Evolutionary conservation across 2,113 vertebrate genomes (phyloP), one percentile per base, ranked within the genome.

Genomic region (Brachyhypopomus gauderio): DNA sequence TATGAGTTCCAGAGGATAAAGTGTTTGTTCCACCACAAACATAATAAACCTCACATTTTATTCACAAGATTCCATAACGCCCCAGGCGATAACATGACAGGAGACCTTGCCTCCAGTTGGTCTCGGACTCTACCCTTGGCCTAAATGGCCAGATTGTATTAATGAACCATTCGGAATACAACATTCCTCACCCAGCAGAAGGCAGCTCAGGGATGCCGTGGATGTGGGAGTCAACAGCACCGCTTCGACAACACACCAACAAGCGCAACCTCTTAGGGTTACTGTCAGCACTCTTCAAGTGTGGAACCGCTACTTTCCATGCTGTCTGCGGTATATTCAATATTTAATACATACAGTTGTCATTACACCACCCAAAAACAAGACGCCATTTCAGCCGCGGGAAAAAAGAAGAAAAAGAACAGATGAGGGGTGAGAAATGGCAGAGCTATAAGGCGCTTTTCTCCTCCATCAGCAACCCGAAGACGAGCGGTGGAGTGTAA

Each of bases 401-500:
- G 38, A 80, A 55, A 20, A n/a, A 23, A 36, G 67, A 81, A 25
- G 4, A 11, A 20, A 20, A n/a, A 36, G 71, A 63, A 80, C 22
- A 62, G 62, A 75, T 58, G 71, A 80, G 41, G n/a, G 79, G 62
- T 62, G 45, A 75, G 58, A 75, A 69, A 81, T 48, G 66, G 11
- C 73, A 62, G 52, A n/a, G 59, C 58, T 30, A 25, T 25, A 66
- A 9, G 22, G 25, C 27, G 23, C 62, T 59, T 75, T 59, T 59
- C 4, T 64, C 30, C 72, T 75, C 11, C 72, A 75, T 75, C 72
- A 81, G 79, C 79, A 67, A 74, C 56, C 75, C 36, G 17, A 62
- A 74, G 56, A 41, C 25, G 23, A 22, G 17, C 22, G 41, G 59
- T 22, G 4, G 23, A 52, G 30, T 38, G 23, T 17, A 66, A 69